phyloP scores from a whole-genome alignment of 2,888 invertebrate genomes.

The Lasioglossum villosulum region DNA sequence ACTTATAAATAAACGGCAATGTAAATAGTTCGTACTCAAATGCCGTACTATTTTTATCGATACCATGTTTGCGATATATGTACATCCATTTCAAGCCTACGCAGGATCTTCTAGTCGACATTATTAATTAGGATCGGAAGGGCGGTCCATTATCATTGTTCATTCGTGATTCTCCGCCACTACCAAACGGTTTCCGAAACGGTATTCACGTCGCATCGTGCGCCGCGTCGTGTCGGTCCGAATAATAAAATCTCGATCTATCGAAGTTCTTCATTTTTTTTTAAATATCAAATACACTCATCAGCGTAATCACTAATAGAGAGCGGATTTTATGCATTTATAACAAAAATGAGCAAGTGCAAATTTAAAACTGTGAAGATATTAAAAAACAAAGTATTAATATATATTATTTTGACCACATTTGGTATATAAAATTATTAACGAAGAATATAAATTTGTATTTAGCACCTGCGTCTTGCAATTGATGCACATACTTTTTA shows the following conservation, averaged over 20 bases:
- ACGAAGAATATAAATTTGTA: too few relatives aligned
- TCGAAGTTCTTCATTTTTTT: background rate
- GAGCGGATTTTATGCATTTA: too few relatives aligned
- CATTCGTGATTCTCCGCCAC: background rate
- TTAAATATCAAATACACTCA: background rate
- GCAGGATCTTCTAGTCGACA: conserved; percentile 10
- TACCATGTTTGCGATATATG: conserved; percentile 70
- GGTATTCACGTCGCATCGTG: background rate
- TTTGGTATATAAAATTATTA: too few relatives aligned
- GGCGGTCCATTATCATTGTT: conserved; percentile 8
- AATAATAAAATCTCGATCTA: conserved; percentile 30
- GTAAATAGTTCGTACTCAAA: conserved; percentile 83
- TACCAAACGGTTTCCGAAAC: conserved; percentile 5
- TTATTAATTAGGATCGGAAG: conserved; percentile 4
- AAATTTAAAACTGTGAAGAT: too few relatives aligned
- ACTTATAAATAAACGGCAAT: conserved; percentile 83
- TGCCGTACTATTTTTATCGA: conserved; percentile 82
- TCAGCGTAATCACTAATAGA: background rate
- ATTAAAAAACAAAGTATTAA: too few relatives aligned
- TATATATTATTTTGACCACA: too few relatives aligned
- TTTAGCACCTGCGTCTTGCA: too few relatives aligned
- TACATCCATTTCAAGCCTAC: conserved; percentile 62
- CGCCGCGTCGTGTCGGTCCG: background rate
- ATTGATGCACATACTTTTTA: too few relatives aligned
- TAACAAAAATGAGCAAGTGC: too few relatives aligned